These are phyloP conservation scores for Cacatua alba DNA, from an alignment of 2,113 vertebrate species.

Conservation along the genomic window DNA sequence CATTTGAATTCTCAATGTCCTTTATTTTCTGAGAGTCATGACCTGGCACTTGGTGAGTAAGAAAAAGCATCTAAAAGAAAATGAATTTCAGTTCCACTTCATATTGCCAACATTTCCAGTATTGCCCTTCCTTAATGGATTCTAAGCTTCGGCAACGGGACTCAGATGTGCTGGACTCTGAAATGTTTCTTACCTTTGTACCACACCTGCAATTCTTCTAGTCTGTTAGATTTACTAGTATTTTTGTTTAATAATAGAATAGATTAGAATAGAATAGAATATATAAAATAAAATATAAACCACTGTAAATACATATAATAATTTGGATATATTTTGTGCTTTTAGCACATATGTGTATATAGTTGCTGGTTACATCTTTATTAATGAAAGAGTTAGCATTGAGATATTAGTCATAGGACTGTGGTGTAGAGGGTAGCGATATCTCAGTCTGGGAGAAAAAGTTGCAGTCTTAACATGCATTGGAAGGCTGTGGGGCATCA, in stretches of 20 bases:
- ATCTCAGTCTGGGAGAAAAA: background rate
- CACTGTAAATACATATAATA: background rate
- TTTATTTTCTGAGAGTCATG: background rate
- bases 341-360: too few species aligned
- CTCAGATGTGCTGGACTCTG: background rate
- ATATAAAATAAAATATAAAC: background rate
- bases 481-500: background rate
- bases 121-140: background rate
- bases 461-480: background rate
- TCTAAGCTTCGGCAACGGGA: background rate
- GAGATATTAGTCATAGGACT: background rate
- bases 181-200: background rate
- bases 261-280: too few species aligned
- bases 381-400: too few species aligned
- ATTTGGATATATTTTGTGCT: background rate
- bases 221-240: background rate
- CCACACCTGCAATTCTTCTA: background rate
- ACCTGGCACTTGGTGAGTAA: background rate
- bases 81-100: slow-evolving; percentile 7
- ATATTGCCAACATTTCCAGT: background rate
- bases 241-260: background rate
- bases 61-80: background rate
- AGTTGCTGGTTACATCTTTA: too few species aligned
- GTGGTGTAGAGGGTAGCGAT: background rate
- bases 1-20: background rate